Evolutionary conservation across 2,888 invertebrate species (phyloP).

Genomic region (Kuschelorhynchus macadamiae): DNA sequence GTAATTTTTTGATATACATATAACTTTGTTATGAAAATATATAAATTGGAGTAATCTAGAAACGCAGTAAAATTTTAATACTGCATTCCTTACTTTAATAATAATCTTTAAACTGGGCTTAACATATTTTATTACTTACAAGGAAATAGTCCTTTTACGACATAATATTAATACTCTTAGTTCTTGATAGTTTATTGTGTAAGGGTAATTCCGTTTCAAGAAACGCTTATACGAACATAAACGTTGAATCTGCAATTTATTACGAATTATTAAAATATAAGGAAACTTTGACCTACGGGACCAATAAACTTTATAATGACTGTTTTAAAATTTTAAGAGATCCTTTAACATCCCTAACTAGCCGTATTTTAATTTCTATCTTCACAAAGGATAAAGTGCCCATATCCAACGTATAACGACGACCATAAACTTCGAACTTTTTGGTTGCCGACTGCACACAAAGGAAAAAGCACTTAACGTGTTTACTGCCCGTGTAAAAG

Average conservation of each 20-base stretch:
- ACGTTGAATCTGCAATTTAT: slow-evolving; percentile 14
- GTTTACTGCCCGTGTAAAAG: slow-evolving; percentile 50
- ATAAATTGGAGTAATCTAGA: no score
- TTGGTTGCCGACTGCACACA: slow-evolving; percentile 27
- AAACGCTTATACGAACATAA: no score
- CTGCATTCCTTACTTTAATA: no score
- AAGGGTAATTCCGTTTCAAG: no score
- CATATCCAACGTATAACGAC: slow-evolving; percentile 37
- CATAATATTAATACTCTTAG: no score
- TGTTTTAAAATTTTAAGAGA: slow-evolving; percentile 2
- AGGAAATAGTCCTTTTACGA: no score
- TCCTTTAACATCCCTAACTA: slow-evolving; percentile 26
- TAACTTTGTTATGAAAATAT: no score
- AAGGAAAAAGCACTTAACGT: slow-evolving; percentile 47
- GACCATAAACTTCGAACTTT: slow-evolving; percentile 41
- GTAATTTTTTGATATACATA: no score
- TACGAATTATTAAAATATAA: slow-evolving; percentile 24
- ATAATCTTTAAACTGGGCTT: no score
- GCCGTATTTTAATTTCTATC: slow-evolving; percentile 45
- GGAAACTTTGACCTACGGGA: slow-evolving; percentile 12
- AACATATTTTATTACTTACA: no score
- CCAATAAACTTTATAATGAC: neutral
- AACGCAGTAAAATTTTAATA: no score
- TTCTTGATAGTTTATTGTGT: no score
- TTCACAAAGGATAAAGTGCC: slow-evolving; percentile 35